Conservation (phyloP, 2,888 invertebrate genomes). For the Cheilosia pagana region DNA sequence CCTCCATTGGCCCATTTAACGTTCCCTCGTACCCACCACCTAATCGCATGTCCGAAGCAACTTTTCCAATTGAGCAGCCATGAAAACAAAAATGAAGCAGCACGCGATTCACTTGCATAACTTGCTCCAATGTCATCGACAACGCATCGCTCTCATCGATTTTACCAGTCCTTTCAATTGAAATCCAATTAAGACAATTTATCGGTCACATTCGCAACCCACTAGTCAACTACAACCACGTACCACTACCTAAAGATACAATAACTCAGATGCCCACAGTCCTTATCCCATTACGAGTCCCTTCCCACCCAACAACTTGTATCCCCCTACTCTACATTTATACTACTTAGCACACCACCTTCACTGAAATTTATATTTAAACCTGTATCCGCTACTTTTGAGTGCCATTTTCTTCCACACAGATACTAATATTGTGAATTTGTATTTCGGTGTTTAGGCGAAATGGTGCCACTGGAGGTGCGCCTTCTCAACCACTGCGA, state of each 20-base stretch:
- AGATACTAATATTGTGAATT: conserved; percentile 57
- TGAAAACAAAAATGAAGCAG: not conserved
- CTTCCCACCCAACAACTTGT: not conserved
- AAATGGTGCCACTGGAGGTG: conserved; percentile 87
- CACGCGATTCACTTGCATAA: not conserved
- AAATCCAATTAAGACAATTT: conserved; percentile 42
- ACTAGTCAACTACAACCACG: conserved; percentile 13
- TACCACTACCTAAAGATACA: conserved; percentile 38
- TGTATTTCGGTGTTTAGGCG: conserved; percentile 84
- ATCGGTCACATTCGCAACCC: conserved; percentile 2
- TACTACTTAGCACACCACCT: conserved; percentile 37
- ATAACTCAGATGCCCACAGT: conserved; percentile 37
- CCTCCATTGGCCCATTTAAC: not conserved
- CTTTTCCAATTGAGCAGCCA: not conserved
- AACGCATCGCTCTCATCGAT: not conserved
- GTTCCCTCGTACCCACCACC: not conserved
- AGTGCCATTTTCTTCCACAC: conserved; percentile 15
- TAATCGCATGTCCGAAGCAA: not conserved
- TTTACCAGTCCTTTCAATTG: conserved; percentile 12
- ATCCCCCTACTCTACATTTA: not conserved
- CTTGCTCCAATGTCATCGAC: not conserved
- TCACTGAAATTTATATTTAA: conserved; percentile 34
- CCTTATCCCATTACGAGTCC: conserved; percentile 6
- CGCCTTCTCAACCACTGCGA: conserved; percentile 82
- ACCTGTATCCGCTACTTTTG: conserved; percentile 26